phyloP scores from a whole-genome alignment of 2,888 invertebrate species.

The Coenonympha glycerion region DNA sequence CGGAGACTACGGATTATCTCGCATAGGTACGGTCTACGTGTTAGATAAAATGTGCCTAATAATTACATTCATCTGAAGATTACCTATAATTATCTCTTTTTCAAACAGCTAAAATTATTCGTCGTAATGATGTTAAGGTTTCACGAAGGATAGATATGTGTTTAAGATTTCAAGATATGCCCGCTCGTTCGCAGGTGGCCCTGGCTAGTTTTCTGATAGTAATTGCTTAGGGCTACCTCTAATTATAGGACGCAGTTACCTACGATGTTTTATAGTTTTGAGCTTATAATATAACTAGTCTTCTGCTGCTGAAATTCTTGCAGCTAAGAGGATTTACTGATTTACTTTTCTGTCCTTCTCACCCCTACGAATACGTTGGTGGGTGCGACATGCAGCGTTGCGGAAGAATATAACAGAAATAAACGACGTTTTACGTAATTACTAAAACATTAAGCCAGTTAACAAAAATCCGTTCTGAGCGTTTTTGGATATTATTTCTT shows the following conservation, averaged over 20 bases:
- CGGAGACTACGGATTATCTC: no score
- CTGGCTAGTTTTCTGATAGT: slow-evolving; percentile 20
- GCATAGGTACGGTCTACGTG: no score
- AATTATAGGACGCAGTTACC: not conserved
- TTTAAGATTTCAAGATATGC: slow-evolving; percentile 26
- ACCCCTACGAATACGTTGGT: no score
- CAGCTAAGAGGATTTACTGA: no score
- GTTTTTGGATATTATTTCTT: no score
- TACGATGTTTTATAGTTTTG: not conserved
- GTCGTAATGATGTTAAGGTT: slow-evolving; percentile 16
- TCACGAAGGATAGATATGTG: slow-evolving; percentile 22
- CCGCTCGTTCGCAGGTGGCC: slow-evolving; percentile 24
- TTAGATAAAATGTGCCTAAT: not conserved
- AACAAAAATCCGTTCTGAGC: no score
- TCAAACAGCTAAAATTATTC: slow-evolving; percentile 4
- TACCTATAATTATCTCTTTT: slow-evolving; percentile 7
- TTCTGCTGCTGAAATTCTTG: not conserved
- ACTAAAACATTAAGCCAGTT: no score
- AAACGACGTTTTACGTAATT: no score
- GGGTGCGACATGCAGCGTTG: no score
- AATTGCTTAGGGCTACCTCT: slow-evolving; percentile 12
- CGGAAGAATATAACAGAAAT: no score
- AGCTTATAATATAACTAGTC: not conserved
- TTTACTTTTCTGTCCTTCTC: no score
- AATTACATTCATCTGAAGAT: not conserved